These are phyloP conservation scores for Zhengitettix transpicula DNA, from an alignment of 2,888 invertebrate species.

Conservation along the genomic window DNA sequence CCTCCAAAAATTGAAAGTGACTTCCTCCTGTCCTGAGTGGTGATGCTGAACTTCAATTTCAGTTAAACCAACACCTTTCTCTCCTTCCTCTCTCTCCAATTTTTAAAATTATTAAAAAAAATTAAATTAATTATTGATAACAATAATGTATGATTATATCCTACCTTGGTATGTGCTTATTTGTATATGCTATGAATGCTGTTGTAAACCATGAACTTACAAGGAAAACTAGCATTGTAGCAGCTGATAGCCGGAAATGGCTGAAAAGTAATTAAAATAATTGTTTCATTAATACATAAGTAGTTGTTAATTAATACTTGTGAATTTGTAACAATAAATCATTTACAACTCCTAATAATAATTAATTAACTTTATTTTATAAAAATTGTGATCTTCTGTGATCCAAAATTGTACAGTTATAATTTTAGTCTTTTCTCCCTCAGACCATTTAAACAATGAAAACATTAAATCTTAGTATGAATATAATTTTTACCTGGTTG, in stretches of 20 bases:
- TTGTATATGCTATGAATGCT: conserved; percentile 59
- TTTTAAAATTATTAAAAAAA: no score
- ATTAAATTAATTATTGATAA: no score
- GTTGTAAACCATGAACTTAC: conserved; percentile 65
- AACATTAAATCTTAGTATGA: not conserved
- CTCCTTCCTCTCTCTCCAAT: no score
- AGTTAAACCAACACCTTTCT: no score
- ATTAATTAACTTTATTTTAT: no score
- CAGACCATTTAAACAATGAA: not conserved
- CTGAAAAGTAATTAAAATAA: conserved; percentile 25
- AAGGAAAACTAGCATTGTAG: conserved; percentile 45
- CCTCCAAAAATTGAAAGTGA: no score
- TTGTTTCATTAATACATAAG: not conserved
- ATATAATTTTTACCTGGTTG: conserved; percentile 34
- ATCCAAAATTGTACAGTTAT: not conserved
- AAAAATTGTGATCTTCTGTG: no score
- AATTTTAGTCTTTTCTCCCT: not conserved
- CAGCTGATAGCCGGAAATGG: conserved; percentile 60
- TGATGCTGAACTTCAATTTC: no score
- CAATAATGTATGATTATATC: conserved; percentile 25
- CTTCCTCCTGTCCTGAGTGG: no score
- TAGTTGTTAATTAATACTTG: no score
- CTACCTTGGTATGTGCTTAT: conserved; percentile 58
- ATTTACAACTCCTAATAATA: no score
- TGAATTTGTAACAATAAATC: no score